Percentiles rank a stretch among this genome's conserved stretches.
These are phyloP conservation scores for Athalia rosae DNA, from an alignment of 2,888 invertebrate genomes.

Conservation along the genomic window DNA sequence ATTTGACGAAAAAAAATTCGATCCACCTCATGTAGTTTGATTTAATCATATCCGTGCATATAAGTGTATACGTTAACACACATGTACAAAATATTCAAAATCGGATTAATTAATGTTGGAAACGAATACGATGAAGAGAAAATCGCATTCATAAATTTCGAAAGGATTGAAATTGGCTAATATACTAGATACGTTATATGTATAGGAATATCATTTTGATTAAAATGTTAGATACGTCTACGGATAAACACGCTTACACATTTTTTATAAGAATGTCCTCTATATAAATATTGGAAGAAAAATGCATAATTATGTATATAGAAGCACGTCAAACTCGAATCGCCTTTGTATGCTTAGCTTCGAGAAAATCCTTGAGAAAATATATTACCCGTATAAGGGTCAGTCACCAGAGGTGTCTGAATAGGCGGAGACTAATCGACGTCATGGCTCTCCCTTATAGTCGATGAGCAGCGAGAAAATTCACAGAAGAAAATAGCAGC, in stretches of 20 bases:
- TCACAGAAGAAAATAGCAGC: no score
- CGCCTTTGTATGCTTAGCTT: no score
- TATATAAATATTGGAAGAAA: neutral
- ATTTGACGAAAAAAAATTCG: neutral
- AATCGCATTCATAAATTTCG: slow-evolving; percentile 1
- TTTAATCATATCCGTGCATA: neutral
- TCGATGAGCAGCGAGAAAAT: no score
- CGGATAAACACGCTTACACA: slow-evolving; percentile 16
- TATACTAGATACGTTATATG: neutral
- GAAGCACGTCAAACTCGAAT: no score
- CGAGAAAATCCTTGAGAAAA: no score
- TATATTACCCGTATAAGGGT: no score
- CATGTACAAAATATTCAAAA: slow-evolving; percentile 27
- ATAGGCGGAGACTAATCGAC: no score
- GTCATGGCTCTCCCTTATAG: no score
- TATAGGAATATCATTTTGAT: neutral
- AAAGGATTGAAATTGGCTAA: slow-evolving; percentile 20
- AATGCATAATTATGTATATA: slow-evolving; percentile 1
- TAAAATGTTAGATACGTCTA: slow-evolving; percentile 10
- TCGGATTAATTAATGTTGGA: neutral
- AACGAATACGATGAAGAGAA: slow-evolving; percentile 4
- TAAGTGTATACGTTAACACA: neutral
- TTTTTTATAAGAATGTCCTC: slow-evolving; percentile 9
- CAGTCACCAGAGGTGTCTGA: no score
- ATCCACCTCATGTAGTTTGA: slow-evolving; percentile 10